A percentile compares a stretch with the other conserved stretches of the same genome.
Evolutionary conservation across 2,113 vertebrate genomes (phyloP).

Genomic region (Balaeniceps rex): DNA sequence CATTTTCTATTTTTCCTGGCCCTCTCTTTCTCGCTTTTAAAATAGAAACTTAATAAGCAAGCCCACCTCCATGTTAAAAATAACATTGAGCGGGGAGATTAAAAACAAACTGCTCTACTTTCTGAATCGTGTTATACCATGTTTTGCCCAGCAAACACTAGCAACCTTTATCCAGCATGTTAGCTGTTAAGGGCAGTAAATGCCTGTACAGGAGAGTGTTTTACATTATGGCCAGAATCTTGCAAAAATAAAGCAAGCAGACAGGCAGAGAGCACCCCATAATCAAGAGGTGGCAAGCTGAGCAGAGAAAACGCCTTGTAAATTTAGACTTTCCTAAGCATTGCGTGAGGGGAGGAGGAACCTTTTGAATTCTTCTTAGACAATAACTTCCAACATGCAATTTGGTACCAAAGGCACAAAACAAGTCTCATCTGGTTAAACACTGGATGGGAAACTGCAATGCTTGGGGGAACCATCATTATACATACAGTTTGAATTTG

Average conservation of each 20-base stretch:
- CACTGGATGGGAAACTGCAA: not conserved
- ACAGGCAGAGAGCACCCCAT: not conserved
- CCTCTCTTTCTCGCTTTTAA: not conserved
- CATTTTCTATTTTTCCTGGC: not conserved
- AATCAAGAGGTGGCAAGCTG: not conserved
- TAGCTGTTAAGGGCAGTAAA: not conserved
- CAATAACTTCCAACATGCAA: not conserved
- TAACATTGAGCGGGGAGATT: not conserved
- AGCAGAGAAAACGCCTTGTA: not conserved
- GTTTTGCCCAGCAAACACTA: not conserved
- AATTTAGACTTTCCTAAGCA: not conserved
- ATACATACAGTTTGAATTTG: not conserved
- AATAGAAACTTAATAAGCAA: not conserved
- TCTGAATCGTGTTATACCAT: not conserved
- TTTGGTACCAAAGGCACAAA: not conserved
- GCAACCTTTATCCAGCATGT: fast-evolving
- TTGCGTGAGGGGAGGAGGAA: not conserved
- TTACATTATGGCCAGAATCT: not conserved
- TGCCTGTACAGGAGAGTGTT: fast-evolving
- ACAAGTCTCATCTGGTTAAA: not conserved
- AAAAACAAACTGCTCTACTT: not conserved
- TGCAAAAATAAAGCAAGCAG: not conserved
- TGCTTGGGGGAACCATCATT: not conserved
- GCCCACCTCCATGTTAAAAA: not conserved
- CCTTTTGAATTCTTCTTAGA: not conserved